Percentiles rank a stretch among this genome's conserved stretches.
phyloP scores from a whole-genome alignment of 2,113 vertebrate genomes.

The Miniopterus natalensis region DNA sequence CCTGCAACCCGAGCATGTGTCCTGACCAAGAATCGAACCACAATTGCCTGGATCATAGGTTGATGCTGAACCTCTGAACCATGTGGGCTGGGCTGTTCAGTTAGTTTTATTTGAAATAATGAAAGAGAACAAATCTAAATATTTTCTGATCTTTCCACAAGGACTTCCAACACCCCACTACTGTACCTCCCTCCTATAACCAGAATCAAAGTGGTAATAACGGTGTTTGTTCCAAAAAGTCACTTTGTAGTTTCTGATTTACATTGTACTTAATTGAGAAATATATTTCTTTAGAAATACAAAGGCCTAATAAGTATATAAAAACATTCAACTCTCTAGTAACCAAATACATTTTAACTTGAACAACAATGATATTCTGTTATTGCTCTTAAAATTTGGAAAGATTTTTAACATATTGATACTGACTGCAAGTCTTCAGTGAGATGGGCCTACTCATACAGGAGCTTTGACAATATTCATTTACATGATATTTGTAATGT shows the following conservation, averaged over 20 bases:
- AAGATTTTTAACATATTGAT: background rate
- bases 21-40: too few relatives aligned
- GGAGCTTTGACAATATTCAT: background rate
- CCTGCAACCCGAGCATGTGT: too few relatives aligned
- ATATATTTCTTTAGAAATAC: constrained; percentile 7
- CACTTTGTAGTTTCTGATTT: background rate
- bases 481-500: background rate
- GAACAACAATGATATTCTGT: background rate
- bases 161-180: background rate
- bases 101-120: constrained; percentile 38
- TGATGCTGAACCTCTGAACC: too few relatives aligned
- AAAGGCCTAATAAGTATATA: background rate
- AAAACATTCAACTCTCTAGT: constrained; percentile 2
- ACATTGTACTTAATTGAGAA: background rate
- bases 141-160: background rate
- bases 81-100: background rate
- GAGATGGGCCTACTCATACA: background rate
- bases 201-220: background rate
- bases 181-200: background rate
- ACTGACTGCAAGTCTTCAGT: background rate
- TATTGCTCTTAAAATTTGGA: background rate
- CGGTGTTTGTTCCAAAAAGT: background rate
- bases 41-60: too few relatives aligned
- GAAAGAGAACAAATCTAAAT: background rate
- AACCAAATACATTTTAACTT: background rate